phyloP scores from a whole-genome alignment of 2,797 vertebrate species.

The Xenopus petersii region DNA sequence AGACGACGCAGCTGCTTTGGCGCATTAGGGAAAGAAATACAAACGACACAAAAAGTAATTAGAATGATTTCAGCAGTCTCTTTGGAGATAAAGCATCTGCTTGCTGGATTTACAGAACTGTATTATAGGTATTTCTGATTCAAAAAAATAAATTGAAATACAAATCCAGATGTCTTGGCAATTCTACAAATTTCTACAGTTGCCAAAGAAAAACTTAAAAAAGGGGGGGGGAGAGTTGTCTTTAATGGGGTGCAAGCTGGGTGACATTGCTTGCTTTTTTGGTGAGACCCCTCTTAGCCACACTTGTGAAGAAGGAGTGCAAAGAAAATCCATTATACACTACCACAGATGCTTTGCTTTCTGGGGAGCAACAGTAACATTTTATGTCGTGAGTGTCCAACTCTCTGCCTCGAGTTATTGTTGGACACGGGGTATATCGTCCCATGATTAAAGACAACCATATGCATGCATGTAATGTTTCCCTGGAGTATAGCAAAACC shows the following conservation, averaged over 20 bases:
- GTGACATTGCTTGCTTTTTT: too few species aligned
- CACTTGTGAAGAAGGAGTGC: too few species aligned
- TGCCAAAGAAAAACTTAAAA: neutral
- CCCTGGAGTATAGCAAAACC: too few species aligned
- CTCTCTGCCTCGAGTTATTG: neutral
- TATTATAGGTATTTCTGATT: constrained; percentile 18
- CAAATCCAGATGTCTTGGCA: constrained; percentile 28
- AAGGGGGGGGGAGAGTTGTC: too few species aligned
- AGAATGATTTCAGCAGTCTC: constrained; percentile 8
- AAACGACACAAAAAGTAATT: constrained; percentile 9
- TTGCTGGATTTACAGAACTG: constrained; percentile 16
- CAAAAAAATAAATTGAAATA: constrained; percentile 10
- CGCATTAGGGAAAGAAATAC: constrained; percentile 2
- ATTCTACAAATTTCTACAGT: neutral
- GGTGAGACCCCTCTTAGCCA: too few species aligned
- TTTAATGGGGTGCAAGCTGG: neutral
- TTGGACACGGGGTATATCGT: too few species aligned
- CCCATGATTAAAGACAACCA: too few species aligned
- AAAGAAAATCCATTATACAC: too few species aligned
- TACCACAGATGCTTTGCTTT: too few species aligned
- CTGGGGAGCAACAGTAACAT: too few species aligned
- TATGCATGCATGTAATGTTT: too few species aligned
- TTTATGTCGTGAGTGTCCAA: too few species aligned
- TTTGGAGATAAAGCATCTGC: constrained; percentile 14
- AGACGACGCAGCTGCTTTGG: neutral